Conservation (phyloP, 2,888 invertebrate species). For the Abrostola tripartita region DNA sequence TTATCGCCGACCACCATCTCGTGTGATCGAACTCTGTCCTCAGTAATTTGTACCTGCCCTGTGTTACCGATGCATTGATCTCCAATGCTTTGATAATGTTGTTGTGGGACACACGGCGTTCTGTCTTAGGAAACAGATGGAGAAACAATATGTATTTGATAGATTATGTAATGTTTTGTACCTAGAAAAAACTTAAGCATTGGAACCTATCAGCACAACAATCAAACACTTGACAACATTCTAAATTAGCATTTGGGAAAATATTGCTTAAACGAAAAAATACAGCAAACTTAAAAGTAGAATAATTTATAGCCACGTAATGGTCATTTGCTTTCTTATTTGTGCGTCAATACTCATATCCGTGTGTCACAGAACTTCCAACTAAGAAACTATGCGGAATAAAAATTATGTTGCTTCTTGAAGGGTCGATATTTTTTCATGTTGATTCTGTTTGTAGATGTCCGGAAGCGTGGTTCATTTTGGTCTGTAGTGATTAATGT, state of each 20-base stretch:
- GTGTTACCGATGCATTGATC: slow-evolving; percentile 74
- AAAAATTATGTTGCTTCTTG: slow-evolving; percentile 68
- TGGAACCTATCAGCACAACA: no score
- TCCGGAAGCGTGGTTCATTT: slow-evolving; percentile 67
- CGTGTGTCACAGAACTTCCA: slow-evolving; percentile 49
- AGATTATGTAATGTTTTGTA: no score
- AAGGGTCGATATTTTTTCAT: slow-evolving; percentile 64
- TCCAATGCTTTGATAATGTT: slow-evolving; percentile 59
- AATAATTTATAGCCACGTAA: neutral
- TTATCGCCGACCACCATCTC: slow-evolving; percentile 83
- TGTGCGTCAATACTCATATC: neutral
- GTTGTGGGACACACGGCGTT: slow-evolving; percentile 39
- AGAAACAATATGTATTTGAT: neutral
- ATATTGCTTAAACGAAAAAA: no score
- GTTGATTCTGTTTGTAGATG: slow-evolving; percentile 62
- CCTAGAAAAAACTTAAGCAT: no score
- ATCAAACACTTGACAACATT: no score
- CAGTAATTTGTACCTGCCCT: slow-evolving; percentile 85
- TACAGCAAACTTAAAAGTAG: neutral
- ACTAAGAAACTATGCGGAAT: slow-evolving; percentile 61
- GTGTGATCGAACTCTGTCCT: slow-evolving; percentile 77
- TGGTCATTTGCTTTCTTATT: neutral
- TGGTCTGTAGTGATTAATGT: slow-evolving; percentile 64
- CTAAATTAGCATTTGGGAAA: no score
- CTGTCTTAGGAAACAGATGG: slow-evolving; percentile 11